A percentile compares a stretch with the other conserved stretches of the same genome.
Conservation (phyloP, 2,113 vertebrate genomes). For the Takifugu bimaculatus region DNA sequence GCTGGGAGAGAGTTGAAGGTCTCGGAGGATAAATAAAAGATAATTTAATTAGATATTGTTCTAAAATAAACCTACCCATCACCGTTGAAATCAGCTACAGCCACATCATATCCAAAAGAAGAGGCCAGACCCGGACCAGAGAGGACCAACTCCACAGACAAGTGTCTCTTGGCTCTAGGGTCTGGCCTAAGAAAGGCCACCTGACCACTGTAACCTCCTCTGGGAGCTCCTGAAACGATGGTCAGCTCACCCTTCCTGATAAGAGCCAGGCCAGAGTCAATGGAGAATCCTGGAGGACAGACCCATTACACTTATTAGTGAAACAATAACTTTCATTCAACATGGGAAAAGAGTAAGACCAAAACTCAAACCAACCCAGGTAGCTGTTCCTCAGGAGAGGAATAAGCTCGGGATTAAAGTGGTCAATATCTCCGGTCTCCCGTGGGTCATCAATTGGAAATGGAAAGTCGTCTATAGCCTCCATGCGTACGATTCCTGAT, state of each 20-base stretch:
- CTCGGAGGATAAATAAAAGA: neutral
- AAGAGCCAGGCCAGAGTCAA: constrained; percentile 86
- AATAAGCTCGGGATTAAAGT: constrained; percentile 75
- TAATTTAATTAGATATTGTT: neutral
- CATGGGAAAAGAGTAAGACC: neutral
- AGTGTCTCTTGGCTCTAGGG: constrained; percentile 46
- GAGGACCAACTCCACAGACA: constrained; percentile 79
- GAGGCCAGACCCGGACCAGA: constrained; percentile 87
- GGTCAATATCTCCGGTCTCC: constrained; percentile 83
- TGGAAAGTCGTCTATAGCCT: constrained; percentile 78
- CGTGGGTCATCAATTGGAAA: constrained; percentile 71
- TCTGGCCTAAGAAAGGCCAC: constrained; percentile 81
- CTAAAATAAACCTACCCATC: constrained; percentile 76
- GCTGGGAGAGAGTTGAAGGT: neutral
- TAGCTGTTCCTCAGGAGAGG: constrained; percentile 88
- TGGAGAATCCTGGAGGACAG: constrained; percentile 80
- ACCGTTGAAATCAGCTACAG: constrained; percentile 86
- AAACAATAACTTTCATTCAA: neutral
- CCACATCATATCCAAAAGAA: constrained; percentile 90
- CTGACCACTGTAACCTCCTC: constrained; percentile 87
- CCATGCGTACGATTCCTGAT: constrained; percentile 84
- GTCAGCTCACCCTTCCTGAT: constrained; percentile 79
- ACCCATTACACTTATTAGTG: neutral
- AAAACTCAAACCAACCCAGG: constrained; percentile 79
- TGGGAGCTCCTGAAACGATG: constrained; percentile 87